phyloP scores from a whole-genome alignment of 2,888 invertebrate genomes.

The Megamerina dolium region DNA sequence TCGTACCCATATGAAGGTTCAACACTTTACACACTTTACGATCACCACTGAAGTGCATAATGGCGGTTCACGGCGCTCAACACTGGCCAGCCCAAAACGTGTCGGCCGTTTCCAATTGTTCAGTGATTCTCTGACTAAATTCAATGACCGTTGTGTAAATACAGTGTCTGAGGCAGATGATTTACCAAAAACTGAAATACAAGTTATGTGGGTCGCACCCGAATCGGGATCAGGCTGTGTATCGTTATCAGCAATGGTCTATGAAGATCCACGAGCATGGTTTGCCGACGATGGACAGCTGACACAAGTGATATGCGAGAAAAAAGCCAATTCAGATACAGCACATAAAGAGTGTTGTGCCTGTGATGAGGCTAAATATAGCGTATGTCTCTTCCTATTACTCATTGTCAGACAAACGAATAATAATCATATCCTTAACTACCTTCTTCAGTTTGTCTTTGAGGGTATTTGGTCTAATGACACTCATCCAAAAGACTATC shows the following conservation, averaged over 20 bases:
- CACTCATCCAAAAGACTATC: slow-evolving; percentile 95
- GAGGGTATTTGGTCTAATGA: slow-evolving; percentile 93
- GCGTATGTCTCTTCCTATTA: slow-evolving; percentile 58
- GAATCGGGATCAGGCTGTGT: slow-evolving; percentile 79
- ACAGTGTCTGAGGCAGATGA: slow-evolving; percentile 76
- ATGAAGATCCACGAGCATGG: slow-evolving; percentile 75
- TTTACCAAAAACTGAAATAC: slow-evolving; percentile 74
- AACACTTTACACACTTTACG: slow-evolving; percentile 75
- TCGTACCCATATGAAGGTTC: slow-evolving; percentile 59
- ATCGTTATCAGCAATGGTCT: slow-evolving; percentile 81
- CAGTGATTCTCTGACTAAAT: slow-evolving; percentile 54
- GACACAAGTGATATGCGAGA: slow-evolving; percentile 74
- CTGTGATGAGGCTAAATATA: slow-evolving; percentile 94
- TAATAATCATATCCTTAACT: background rate
- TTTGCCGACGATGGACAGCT: slow-evolving; percentile 83
- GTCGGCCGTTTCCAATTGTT: slow-evolving; percentile 69
- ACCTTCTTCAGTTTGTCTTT: slow-evolving; percentile 63
- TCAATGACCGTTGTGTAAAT: slow-evolving; percentile 79
- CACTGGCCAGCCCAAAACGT: slow-evolving; percentile 51
- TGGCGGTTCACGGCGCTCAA: slow-evolving; percentile 33
- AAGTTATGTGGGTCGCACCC: slow-evolving; percentile 91
- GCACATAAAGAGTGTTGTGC: slow-evolving; percentile 74
- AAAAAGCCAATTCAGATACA: slow-evolving; percentile 54
- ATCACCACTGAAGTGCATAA: slow-evolving; percentile 59
- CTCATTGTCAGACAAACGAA: too few species aligned